These are phyloP conservation scores for Centruroides vittatus DNA, from an alignment of 1,140 invertebrate species.

Conservation along the genomic window DNA sequence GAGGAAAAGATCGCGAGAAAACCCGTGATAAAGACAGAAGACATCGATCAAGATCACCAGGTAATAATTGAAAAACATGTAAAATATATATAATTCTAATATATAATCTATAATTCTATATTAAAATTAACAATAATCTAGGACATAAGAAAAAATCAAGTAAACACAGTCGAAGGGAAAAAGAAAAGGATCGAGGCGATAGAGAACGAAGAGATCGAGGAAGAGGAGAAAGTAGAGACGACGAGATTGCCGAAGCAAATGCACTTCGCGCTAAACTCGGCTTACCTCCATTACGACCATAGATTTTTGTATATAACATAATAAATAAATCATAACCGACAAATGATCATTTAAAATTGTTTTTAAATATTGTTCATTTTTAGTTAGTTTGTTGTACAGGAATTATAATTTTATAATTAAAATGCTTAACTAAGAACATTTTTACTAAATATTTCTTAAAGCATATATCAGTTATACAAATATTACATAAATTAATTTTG, in stretches of 20 bases:
- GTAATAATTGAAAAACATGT: neutral
- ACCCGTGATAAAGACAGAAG: constrained; percentile 23
- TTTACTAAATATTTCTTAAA: no score
- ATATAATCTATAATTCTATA: neutral
- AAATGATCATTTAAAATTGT: no score
- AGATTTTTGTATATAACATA: neutral
- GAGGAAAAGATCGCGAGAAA: constrained; percentile 7
- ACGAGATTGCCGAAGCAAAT: constrained; percentile 38
- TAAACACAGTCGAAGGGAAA: no score
- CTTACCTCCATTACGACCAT: constrained; percentile 32
- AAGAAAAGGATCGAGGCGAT: neutral
- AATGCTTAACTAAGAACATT: no score
- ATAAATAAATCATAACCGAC: no score
- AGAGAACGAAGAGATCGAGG: neutral
- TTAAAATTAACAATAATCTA: neutral
- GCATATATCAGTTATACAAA: no score
- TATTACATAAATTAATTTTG: no score
- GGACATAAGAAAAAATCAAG: neutral
- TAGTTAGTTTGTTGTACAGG: no score
- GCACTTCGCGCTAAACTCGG: constrained; percentile 37
- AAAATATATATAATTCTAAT: neutral
- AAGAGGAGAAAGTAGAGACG: constrained; percentile 5
- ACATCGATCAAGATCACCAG: constrained; percentile 11
- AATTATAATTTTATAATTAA: no score
- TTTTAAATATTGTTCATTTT: no score